Conservation (phyloP, 1,140 invertebrate genomes). For the Heliconius hermathena region DNA sequence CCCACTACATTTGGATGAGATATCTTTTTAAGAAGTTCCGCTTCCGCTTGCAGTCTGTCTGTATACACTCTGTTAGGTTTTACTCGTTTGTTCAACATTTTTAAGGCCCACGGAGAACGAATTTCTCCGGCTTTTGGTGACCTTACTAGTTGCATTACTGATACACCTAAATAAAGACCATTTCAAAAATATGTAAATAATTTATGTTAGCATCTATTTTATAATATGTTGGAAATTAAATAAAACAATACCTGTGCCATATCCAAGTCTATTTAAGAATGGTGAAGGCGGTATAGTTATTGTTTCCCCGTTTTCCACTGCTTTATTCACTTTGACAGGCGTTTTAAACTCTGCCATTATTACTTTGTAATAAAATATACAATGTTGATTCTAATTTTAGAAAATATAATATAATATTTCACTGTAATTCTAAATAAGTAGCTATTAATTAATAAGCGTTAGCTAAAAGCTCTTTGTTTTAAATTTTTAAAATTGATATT, state of each 20-base stretch:
- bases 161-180: constrained; percentile 83
- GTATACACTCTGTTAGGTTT: constrained; percentile 70
- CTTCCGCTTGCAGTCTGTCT: constrained; percentile 87
- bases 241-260: constrained; percentile 85
- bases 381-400: neutral
- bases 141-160: constrained; percentile 88
- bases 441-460: neutral
- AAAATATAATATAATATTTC: neutral
- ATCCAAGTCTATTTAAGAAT: constrained; percentile 86
- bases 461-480: neutral
- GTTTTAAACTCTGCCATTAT: constrained; percentile 70
- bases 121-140: constrained; percentile 85
- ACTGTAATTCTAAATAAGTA: neutral
- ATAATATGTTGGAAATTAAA: neutral
- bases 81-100: constrained; percentile 84
- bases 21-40: constrained; percentile 85
- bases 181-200: neutral
- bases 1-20: constrained; percentile 93
- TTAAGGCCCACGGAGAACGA: constrained; percentile 92
- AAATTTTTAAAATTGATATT: neutral
- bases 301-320: constrained; percentile 48
- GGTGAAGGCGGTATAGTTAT: constrained; percentile 85
- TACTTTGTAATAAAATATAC: neutral
- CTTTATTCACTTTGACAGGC: constrained; percentile 61
- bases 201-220: neutral